These are phyloP conservation scores for Coelogynopora nodosa DNA, from an alignment of 2,888 invertebrate genomes.

Conservation along the genomic window DNA sequence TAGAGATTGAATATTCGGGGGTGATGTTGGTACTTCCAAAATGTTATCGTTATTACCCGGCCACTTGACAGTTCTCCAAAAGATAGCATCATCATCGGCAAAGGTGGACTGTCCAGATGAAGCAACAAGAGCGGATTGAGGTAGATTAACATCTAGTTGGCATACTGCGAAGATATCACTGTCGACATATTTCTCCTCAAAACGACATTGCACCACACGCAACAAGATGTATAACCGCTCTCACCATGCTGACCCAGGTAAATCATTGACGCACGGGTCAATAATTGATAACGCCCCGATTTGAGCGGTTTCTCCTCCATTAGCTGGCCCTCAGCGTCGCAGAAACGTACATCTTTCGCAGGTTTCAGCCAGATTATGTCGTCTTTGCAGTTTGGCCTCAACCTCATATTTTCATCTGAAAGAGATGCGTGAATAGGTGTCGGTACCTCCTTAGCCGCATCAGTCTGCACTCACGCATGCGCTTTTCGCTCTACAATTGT, in stretches of 20 bases:
- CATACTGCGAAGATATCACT: too few relatives aligned
- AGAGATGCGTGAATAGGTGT: not conserved
- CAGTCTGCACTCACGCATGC: not conserved
- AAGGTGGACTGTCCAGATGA: not conserved
- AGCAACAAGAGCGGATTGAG: not conserved
- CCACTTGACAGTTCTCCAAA: not conserved
- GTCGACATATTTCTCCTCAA: too few relatives aligned
- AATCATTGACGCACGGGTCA: not conserved
- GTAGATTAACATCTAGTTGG: too few relatives aligned
- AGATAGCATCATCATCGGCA: not conserved
- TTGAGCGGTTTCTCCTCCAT: not conserved
- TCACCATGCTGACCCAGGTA: not conserved
- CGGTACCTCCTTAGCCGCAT: not conserved
- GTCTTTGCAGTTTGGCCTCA: not conserved
- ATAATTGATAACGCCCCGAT: not conserved
- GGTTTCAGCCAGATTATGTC: not conserved
- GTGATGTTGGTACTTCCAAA: not conserved
- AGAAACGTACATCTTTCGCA: not conserved
- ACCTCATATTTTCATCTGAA: not conserved
- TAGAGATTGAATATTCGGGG: not conserved
- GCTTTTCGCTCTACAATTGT: not conserved
- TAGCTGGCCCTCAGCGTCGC: not conserved
- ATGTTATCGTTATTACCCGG: not conserved
- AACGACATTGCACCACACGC: too few relatives aligned
- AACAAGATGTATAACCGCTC: too few relatives aligned